A percentile compares a stretch with the other conserved stretches of the same genome.
These are phyloP conservation scores for Solen grandis DNA, from an alignment of 1,140 invertebrate species.

Conservation along the genomic window DNA sequence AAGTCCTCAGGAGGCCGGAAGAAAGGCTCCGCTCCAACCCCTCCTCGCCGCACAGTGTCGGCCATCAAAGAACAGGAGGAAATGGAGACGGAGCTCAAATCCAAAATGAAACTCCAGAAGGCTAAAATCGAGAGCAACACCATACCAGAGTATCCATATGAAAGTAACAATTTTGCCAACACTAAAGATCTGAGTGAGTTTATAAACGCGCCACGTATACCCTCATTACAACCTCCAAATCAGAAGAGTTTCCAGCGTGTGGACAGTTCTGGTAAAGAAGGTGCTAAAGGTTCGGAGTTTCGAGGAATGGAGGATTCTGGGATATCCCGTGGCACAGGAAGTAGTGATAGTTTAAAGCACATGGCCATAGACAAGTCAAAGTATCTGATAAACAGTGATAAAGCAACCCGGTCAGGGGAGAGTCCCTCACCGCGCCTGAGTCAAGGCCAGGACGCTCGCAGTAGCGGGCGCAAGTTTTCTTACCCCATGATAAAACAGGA, in stretches of 20 bases:
- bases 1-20: constrained; percentile 68
- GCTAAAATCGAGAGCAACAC: constrained; percentile 74
- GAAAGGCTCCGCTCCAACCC: constrained; percentile 65
- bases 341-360: constrained; percentile 72
- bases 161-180: constrained; percentile 54
- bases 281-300: constrained; percentile 42
- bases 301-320: constrained; percentile 61
- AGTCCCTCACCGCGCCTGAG: constrained; percentile 20
- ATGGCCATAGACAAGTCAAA: constrained; percentile 76
- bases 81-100: constrained; percentile 72
- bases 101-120: constrained; percentile 77
- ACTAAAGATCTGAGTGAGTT: constrained; percentile 54
- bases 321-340: constrained; percentile 64
- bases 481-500: constrained; percentile 54
- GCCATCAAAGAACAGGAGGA: constrained; percentile 57
- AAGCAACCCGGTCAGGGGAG: constrained; percentile 57
- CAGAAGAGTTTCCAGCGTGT: constrained; percentile 65
- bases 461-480: constrained; percentile 66
- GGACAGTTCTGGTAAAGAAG: constrained; percentile 58
- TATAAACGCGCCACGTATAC: constrained; percentile 50
- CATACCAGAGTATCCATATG: constrained; percentile 54
- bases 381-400: constrained; percentile 75
- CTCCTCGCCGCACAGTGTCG: constrained; percentile 71
- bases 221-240: constrained; percentile 57
- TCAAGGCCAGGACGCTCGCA: constrained; percentile 48